Evolutionary conservation across 2,888 invertebrate genomes (phyloP), one percentile per base, ranked within the genome.

Genomic region (Drosophila phalerata): DNA sequence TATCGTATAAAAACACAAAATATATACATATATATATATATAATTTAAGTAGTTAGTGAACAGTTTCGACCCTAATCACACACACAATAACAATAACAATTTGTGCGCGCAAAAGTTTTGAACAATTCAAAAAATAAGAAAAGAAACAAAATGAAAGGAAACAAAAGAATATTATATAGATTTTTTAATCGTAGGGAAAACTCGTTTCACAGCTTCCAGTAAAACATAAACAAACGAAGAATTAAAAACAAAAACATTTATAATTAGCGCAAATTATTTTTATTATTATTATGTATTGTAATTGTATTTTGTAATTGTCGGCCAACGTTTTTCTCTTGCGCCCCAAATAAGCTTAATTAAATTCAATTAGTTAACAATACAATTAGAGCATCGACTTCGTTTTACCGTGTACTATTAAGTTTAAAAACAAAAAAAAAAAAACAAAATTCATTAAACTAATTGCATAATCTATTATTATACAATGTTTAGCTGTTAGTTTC

Each of bases 181-280:
- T 43, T 43, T n/a, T n/a, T 8, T 13, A 22, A 42, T 5, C 19
- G 42, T 53, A 3, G 19, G 61, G 57, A 69, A 49, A 73, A 68
- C 37, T 22, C 66, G 74, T 78, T 81, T 75, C 77, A 88, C 82
- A 80, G 86, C 88, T 85, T 85, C 88, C 88, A 89, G 73, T 88
- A 82, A 85, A 55, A n/a, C 28, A 55, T 43, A 25, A 57, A 57
- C 42, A 15, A 13, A 49, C n/a, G 49, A 32, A n/a, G 9, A 19
- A 17, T 11, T 10, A 10, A 10, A 40, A 5, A 34, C 22, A 19
- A 45, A 52, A 42, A 72, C 61, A 47, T 62, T 81, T 71, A 71
- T 61, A 77, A 70, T 71, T 85, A 85, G 88, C 88, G 88, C 84
- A 85, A 89, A 89, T 85, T 89, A 83, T 79, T 51, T 69, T 69